phyloP scores from a whole-genome alignment of 2,113 vertebrate genomes.

The Lepisosteus osseus region DNA sequence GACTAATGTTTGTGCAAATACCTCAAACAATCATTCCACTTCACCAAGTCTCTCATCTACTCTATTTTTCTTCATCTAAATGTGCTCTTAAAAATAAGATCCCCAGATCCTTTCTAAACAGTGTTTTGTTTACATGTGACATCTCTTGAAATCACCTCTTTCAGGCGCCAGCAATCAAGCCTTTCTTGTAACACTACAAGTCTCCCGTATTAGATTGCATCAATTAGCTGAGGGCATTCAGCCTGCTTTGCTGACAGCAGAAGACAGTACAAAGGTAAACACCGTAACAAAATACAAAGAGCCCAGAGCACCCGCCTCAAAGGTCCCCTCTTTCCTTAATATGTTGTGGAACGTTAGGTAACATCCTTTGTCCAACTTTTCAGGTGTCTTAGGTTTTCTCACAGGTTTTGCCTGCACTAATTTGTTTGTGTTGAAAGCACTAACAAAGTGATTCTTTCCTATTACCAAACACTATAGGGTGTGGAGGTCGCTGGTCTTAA shows the following conservation, averaged over 20 bases:
- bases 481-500: too few relatives aligned
- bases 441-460: not conserved
- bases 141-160: not conserved
- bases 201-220: not conserved
- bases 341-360: not conserved
- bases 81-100: not conserved
- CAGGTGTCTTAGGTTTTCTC: not conserved
- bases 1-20: not conserved
- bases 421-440: not conserved
- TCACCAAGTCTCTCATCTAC: not conserved
- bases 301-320: not conserved
- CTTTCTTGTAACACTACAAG: not conserved
- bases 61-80: not conserved
- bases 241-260: not conserved
- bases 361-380: not conserved
- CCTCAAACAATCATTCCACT: not conserved
- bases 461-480: too few relatives aligned
- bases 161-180: not conserved
- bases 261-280: not conserved
- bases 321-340: not conserved
- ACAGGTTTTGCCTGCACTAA: not conserved
- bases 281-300: not conserved
- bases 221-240: constrained; percentile 1
- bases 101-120: not conserved
- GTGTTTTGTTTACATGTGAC: not conserved